A percentile compares a stretch with the other conserved stretches of the same genome.
Conservation (phyloP, 2,888 invertebrate species). For the Myopa tessellatipennis region DNA sequence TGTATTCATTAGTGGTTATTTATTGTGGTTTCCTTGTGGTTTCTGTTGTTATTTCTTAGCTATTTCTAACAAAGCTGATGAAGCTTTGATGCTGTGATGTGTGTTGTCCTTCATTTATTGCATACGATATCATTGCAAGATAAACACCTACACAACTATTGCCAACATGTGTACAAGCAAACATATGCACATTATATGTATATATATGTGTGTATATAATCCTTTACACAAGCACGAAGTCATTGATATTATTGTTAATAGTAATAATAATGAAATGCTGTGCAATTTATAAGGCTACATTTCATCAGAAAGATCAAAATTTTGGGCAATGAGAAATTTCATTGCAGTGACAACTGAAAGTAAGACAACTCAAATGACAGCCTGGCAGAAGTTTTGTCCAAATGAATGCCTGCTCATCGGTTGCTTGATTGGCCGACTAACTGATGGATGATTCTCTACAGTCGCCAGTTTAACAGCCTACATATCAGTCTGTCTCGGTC, state of each 20-base stretch:
- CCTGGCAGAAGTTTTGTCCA: background rate
- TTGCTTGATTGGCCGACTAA: background rate
- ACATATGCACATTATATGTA: background rate
- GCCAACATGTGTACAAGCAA: background rate
- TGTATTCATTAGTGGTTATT: too few relatives aligned
- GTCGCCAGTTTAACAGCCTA: too few relatives aligned
- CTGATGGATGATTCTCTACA: too few relatives aligned
- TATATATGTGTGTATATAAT: too few relatives aligned
- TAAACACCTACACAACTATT: conserved; percentile 1
- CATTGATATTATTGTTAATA: conserved; percentile 6
- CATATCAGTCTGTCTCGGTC: too few relatives aligned
- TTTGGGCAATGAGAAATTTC: background rate
- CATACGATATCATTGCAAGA: background rate
- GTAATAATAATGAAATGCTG: background rate
- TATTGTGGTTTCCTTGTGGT: too few relatives aligned
- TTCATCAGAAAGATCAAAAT: conserved; percentile 7
- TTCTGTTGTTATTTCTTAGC: too few relatives aligned
- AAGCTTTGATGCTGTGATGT: too few relatives aligned
- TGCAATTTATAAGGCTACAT: conserved; percentile 15
- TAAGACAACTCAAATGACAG: background rate
- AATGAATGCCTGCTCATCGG: background rate
- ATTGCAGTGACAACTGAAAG: background rate
- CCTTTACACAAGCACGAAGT: too few relatives aligned
- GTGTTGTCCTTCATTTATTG: too few relatives aligned
- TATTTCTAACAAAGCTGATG: too few relatives aligned